Evolutionary conservation across 1,140 invertebrate species (phyloP).

Genomic region (Drosophila pandora): DNA sequence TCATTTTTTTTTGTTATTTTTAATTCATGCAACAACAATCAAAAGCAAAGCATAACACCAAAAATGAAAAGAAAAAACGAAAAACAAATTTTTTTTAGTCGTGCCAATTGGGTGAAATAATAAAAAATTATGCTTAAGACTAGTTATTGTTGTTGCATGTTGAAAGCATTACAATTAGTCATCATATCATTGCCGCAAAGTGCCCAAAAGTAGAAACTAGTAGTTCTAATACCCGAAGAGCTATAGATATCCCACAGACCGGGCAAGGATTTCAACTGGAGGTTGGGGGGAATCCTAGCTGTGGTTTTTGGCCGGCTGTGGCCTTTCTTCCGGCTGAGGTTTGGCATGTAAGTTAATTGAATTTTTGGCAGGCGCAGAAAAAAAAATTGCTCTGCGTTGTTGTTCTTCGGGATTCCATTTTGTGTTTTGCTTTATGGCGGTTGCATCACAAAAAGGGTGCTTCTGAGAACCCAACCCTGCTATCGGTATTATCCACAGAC

Average conservation of each 20-base stretch:
- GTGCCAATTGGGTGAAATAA: conserved; percentile 14
- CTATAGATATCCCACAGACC: conserved; percentile 20
- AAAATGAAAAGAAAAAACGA: conserved; percentile 55
- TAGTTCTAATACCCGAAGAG: conserved; percentile 17
- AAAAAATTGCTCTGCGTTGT: conserved; percentile 29
- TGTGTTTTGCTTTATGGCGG: conserved; percentile 48
- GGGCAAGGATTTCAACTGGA: background rate
- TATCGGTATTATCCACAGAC: conserved; percentile 14
- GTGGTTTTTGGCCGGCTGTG: conserved; percentile 25
- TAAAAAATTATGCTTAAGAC: conserved; percentile 48
- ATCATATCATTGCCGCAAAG: background rate
- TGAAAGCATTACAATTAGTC: background rate
- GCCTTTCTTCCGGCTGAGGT: conserved; percentile 49
- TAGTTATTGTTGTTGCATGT: conserved; percentile 69
- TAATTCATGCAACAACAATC: conserved; percentile 70
- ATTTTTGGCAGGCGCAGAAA: conserved; percentile 51
- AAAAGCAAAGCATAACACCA: conserved; percentile 21
- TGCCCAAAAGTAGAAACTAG: conserved; percentile 30
- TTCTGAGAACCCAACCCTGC: too few species aligned
- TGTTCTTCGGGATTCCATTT: conserved; percentile 30
- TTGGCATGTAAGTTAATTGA: conserved; percentile 71
- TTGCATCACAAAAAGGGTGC: conserved; percentile 15
- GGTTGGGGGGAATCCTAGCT: conserved; percentile 2
- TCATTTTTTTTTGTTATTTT: conserved; percentile 31
- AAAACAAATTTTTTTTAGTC: conserved; percentile 21